Evolutionary conservation across 1,140 invertebrate species (phyloP).

Genomic region (Drosophila seguyi): DNA sequence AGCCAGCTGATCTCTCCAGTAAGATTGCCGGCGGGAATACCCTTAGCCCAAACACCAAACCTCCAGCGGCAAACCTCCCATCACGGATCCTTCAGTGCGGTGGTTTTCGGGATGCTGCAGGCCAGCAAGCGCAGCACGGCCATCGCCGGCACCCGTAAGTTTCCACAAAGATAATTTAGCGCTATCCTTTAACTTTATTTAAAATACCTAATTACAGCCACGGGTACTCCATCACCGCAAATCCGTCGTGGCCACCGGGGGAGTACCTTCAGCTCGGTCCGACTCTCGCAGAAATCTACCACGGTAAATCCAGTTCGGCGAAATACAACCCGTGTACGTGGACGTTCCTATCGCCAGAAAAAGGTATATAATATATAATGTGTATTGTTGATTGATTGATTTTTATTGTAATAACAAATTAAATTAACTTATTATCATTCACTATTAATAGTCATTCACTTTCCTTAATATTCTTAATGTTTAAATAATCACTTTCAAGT

Average conservation of each 20-base stretch:
- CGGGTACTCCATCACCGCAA: slow-evolving; percentile 85
- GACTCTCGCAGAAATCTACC: slow-evolving; percentile 85
- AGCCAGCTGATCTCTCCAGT: slow-evolving; percentile 84
- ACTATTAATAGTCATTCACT: no score
- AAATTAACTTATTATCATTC: no score
- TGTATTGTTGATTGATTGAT: no score
- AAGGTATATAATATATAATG: slow-evolving; percentile 57
- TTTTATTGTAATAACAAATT: no score
- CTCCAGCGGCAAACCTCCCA: slow-evolving; percentile 89
- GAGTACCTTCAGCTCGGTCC: slow-evolving; percentile 86
- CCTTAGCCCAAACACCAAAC: slow-evolving; percentile 77
- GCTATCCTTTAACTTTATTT: not conserved
- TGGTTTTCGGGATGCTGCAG: slow-evolving; percentile 94
- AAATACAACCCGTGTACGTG: slow-evolving; percentile 86
- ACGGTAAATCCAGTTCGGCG: slow-evolving; percentile 85
- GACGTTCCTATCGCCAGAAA: slow-evolving; percentile 83
- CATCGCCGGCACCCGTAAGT: slow-evolving; percentile 86
- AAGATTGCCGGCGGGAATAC: slow-evolving; percentile 76
- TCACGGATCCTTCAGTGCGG: slow-evolving; percentile 92
- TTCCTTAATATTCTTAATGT: not conserved
- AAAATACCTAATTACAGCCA: slow-evolving; percentile 47
- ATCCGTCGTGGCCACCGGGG: slow-evolving; percentile 83
- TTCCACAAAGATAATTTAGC: no score
- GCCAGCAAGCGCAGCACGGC: slow-evolving; percentile 89
- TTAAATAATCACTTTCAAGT: not conserved